phyloP scores from a whole-genome alignment of 92 coral and sea anemone species.

The Metridium senile region DNA sequence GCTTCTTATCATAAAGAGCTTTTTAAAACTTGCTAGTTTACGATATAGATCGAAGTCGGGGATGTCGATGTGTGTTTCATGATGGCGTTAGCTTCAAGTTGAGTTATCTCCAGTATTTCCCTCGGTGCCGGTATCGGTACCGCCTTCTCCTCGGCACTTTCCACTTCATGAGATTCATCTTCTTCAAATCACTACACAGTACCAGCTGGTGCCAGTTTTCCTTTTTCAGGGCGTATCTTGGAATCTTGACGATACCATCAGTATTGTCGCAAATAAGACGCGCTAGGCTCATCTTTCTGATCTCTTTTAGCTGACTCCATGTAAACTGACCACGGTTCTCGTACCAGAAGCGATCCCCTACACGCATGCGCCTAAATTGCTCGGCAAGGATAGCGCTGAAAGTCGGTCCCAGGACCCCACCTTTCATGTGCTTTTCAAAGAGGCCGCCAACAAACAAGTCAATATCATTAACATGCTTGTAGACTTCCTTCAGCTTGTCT shows the following conservation, averaged over 20 bases:
- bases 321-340: constrained; percentile 32
- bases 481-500: constrained; percentile 3
- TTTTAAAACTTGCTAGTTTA: too few species aligned
- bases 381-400: constrained; percentile 35
- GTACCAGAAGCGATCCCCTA: constrained; percentile 43
- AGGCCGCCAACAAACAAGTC: constrained; percentile 46
- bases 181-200: too few species aligned
- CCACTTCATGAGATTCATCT: too few species aligned
- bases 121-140: too few species aligned
- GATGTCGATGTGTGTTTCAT: too few species aligned
- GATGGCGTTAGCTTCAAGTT: too few species aligned
- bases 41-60: too few species aligned
- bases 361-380: constrained; percentile 31
- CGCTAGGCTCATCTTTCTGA: constrained; percentile 29
- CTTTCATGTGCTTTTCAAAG: constrained; percentile 23
- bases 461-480: constrained; percentile 23
- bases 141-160: too few species aligned
- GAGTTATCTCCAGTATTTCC: too few species aligned
- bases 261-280: constrained; percentile 42
- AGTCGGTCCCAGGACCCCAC: constrained; percentile 39
- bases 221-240: too few species aligned
- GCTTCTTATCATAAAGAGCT: too few species aligned
- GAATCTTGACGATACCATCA: constrained; percentile 34
- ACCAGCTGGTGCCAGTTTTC: too few species aligned
- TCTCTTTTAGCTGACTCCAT: constrained; percentile 23